Conservation (phyloP, 35 echinoderm and acorn worm species). For the Lytechinus variegatus region DNA sequence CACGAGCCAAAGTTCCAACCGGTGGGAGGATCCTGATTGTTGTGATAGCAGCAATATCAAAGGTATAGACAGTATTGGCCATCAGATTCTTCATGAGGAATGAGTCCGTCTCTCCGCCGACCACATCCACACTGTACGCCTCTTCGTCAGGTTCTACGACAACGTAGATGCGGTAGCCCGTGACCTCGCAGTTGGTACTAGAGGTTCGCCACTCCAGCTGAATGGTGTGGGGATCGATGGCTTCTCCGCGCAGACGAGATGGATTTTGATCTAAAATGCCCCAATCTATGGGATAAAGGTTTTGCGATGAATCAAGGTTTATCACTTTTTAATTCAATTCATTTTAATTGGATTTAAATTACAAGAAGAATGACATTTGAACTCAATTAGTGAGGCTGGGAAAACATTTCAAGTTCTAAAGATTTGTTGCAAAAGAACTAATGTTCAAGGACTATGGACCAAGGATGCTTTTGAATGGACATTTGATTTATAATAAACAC, state of each 20-base stretch:
- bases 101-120: constrained; percentile 67
- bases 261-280: constrained; percentile 61
- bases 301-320: not conserved
- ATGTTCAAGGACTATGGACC: too few species aligned
- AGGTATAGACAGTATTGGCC: constrained; percentile 67
- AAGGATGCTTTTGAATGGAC: too few species aligned
- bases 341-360: too few species aligned
- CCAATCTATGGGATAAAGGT: constrained; percentile 39
- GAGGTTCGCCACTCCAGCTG: constrained; percentile 64
- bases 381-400: too few species aligned
- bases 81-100: constrained; percentile 65
- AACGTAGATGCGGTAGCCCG: constrained; percentile 74
- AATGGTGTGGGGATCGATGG: constrained; percentile 63
- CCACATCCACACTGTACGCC: constrained; percentile 46
- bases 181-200: constrained; percentile 74
- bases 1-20: constrained; percentile 32
- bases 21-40: constrained; percentile 40
- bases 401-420: too few species aligned
- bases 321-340: not conserved
- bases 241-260: constrained; percentile 59
- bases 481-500: too few species aligned
- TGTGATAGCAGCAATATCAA: constrained; percentile 77
- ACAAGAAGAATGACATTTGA: too few species aligned
- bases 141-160: constrained; percentile 32
- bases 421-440: too few species aligned